Percentiles rank a stretch among this genome's conserved stretches.
Conservation (phyloP, 2,888 invertebrate species). For the Thecocarcelia acutangulata region DNA sequence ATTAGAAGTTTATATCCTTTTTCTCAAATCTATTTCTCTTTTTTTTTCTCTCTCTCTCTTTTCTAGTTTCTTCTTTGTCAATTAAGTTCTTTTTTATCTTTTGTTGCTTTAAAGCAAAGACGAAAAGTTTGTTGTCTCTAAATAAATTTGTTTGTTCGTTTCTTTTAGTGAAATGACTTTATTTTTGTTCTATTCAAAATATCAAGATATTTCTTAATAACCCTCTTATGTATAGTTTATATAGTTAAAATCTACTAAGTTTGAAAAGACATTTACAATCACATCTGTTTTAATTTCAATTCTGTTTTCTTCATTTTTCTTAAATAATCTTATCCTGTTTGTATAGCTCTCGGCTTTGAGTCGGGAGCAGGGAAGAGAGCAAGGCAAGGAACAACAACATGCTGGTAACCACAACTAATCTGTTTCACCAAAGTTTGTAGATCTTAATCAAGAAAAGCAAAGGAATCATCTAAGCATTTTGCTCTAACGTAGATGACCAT, state of each 20-base stretch:
- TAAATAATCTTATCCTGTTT: constrained; percentile 20
- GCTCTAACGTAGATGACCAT: constrained; percentile 11
- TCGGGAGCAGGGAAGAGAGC: not conserved
- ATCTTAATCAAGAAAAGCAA: constrained; percentile 48
- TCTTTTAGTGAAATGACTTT: constrained; percentile 29
- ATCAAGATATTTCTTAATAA: constrained; percentile 54
- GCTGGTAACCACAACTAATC: constrained; percentile 53
- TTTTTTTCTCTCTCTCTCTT: not conserved
- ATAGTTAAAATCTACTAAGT: constrained; percentile 44
- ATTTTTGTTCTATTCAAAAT: constrained; percentile 13
- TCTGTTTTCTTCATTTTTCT: not conserved
- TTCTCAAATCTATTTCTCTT: constrained; percentile 3
- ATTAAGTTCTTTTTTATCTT: constrained; percentile 24
- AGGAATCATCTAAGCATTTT: constrained; percentile 32
- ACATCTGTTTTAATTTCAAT: constrained; percentile 65
- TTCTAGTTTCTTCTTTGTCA: constrained; percentile 33
- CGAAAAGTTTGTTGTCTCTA: constrained; percentile 15
- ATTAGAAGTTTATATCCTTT: not conserved
- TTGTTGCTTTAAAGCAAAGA: not conserved
- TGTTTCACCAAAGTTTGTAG: constrained; percentile 50
- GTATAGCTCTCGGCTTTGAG: not conserved
- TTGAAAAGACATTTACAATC: constrained; percentile 55
- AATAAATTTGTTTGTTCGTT: constrained; percentile 23
- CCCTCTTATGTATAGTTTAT: constrained; percentile 47
- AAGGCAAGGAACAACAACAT: constrained; percentile 2